Conservation (phyloP, 2,888 invertebrate species). For the Muscina levida region DNA sequence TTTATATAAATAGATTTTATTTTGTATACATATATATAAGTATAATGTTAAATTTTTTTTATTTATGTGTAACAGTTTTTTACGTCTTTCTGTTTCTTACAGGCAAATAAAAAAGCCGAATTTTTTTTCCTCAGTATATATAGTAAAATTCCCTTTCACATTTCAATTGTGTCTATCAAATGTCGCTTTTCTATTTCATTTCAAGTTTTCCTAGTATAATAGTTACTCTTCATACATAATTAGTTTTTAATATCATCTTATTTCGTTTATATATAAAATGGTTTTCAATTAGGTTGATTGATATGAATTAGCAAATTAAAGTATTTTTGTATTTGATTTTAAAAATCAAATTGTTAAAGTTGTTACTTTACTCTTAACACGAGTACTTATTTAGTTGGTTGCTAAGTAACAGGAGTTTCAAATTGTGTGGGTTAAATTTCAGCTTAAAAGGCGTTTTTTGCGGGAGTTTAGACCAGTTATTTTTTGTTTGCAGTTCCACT, state of each 20-base stretch:
- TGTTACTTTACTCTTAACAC: too few species aligned
- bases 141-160: constrained; percentile 22
- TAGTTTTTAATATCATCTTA: background rate
- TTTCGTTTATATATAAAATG: background rate
- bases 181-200: background rate
- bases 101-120: constrained; percentile 35
- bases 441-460: constrained; percentile 30
- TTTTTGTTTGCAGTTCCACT: background rate
- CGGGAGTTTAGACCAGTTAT: background rate
- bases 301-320: constrained; percentile 32
- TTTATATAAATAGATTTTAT: background rate
- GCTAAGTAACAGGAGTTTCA: constrained; percentile 21
- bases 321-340: constrained; percentile 5
- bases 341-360: constrained; percentile 1
- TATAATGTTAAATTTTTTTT: background rate
- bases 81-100: background rate
- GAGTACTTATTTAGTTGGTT: background rate
- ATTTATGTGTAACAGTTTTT: constrained; percentile 22
- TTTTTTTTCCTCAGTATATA: constrained; percentile 11
- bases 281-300: background rate
- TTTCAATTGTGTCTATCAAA: constrained; percentile 12
- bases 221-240: constrained; percentile 18
- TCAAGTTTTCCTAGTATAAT: background rate
- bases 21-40: constrained; percentile 20
- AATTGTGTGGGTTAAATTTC: constrained; percentile 33